Evolutionary conservation across 2,113 vertebrate species (phyloP).

Genomic region (Oxyruncus cristatus): DNA sequence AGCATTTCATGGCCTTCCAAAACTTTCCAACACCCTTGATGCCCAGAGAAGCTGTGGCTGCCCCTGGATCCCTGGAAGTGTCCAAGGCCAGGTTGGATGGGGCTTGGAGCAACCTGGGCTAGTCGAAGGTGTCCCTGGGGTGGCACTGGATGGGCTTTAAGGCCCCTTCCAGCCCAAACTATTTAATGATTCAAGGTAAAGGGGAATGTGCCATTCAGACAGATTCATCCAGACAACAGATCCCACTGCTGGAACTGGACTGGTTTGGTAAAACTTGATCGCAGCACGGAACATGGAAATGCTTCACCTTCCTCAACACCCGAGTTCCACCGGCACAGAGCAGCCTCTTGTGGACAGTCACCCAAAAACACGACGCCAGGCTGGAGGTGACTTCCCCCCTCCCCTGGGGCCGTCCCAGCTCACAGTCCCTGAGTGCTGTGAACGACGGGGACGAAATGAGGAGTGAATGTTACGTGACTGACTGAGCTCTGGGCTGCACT

Average conservation of each 20-base stretch:
- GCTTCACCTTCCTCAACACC: not conserved
- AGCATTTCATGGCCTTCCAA: not conserved
- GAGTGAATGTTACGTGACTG: not conserved
- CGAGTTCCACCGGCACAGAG: not conserved
- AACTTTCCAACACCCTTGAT: not conserved
- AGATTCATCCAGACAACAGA: not conserved
- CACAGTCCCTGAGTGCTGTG: not conserved
- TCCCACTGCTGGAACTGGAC: not conserved
- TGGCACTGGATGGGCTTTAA: not conserved
- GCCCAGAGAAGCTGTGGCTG: not conserved
- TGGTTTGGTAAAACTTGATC: not conserved
- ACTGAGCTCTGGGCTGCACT: not conserved
- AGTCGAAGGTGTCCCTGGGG: not conserved
- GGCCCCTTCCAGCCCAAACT: not conserved
- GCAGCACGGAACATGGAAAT: not conserved
- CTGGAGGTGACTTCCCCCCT: not conserved
- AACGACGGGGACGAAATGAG: not conserved
- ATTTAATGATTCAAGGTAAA: not conserved
- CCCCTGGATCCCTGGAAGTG: not conserved
- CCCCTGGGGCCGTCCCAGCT: accelerated
- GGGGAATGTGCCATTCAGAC: not conserved
- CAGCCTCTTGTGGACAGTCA: not conserved
- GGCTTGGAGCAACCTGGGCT: not conserved
- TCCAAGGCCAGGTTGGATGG: not conserved
- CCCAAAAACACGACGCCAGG: accelerated